Evolutionary conservation across 2,113 vertebrate genomes (phyloP).

Genomic region (Laticauda colubrina): DNA sequence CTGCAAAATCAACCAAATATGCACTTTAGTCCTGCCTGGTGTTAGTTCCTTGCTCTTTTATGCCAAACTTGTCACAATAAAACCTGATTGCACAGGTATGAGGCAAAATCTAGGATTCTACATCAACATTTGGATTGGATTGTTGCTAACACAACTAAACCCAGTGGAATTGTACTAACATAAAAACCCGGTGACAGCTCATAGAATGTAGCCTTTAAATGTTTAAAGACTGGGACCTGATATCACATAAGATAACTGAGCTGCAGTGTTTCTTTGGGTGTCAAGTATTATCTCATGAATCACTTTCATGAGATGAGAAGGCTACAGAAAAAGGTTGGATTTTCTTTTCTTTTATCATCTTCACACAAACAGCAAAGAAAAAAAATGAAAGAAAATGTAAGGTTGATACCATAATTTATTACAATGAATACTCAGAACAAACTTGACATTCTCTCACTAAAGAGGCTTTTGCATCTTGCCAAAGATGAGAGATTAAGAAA

Average conservation of each 20-base stretch:
- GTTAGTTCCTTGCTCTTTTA: not conserved
- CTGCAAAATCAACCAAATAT: not conserved
- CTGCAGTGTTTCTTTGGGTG: conserved; percentile 16
- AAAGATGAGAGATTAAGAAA: conserved; percentile 58
- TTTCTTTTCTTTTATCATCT: conserved; percentile 16
- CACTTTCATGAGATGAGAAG: conserved; percentile 44
- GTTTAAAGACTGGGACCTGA: conserved; percentile 20
- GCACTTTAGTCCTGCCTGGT: not conserved
- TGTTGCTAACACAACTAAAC: not conserved
- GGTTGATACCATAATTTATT: conserved; percentile 60
- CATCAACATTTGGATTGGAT: not conserved
- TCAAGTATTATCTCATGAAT: conserved; percentile 34
- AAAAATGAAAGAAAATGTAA: conserved; percentile 19
- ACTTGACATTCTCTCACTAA: conserved; percentile 56
- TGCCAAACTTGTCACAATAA: not conserved
- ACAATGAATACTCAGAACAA: conserved; percentile 41
- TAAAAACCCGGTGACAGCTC: not conserved
- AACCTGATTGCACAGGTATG: not conserved
- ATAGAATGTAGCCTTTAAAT: fast-evolving
- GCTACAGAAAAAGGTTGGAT: conserved; percentile 32
- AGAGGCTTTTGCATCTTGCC: conserved; percentile 43
- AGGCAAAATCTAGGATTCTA: not conserved
- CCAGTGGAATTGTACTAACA: not conserved
- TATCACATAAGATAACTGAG: conserved; percentile 7
- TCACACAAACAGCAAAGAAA: conserved; percentile 36